phyloP scores from a whole-genome alignment of 2,888 invertebrate genomes.

The Leucoptera coffeella region DNA sequence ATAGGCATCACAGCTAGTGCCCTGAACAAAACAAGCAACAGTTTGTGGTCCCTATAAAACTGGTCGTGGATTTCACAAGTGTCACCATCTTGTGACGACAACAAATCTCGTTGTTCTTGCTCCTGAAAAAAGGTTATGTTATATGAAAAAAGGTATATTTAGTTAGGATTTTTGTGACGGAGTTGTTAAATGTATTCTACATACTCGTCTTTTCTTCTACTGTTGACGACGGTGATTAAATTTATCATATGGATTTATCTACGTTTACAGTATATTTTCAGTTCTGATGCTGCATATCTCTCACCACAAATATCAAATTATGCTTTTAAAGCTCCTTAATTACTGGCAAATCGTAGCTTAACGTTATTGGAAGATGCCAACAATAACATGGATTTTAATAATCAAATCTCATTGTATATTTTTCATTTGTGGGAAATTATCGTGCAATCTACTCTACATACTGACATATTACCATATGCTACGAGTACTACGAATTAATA shows the following conservation, averaged over 20 bases:
- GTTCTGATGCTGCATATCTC: no score
- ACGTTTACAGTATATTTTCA: no score
- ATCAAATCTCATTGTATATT: neutral
- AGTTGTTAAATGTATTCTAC: neutral
- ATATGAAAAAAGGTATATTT: neutral
- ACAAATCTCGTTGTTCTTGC: conserved; percentile 37
- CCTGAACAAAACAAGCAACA: conserved; percentile 55
- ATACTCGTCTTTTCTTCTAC: neutral
- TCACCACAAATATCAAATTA: no score
- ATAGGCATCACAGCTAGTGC: conserved; percentile 63
- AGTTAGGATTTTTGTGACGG: no score
- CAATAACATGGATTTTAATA: no score
- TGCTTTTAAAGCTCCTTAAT: no score
- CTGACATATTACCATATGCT: neutral
- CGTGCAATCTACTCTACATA: neutral
- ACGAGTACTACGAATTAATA: neutral
- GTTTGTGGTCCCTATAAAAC: conserved; percentile 62
- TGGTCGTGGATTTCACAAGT: conserved; percentile 58
- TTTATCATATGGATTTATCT: no score
- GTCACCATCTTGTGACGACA: conserved; percentile 53
- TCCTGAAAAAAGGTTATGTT: conserved; percentile 14
- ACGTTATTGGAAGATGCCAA: no score
- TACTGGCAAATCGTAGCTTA: no score
- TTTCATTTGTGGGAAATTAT: neutral
- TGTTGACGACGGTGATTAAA: neutral